Evolutionary conservation across 2,113 vertebrate species (phyloP), one percentile per base, ranked within the genome.

Genomic region (Oncorhynchus clarkii): DNA sequence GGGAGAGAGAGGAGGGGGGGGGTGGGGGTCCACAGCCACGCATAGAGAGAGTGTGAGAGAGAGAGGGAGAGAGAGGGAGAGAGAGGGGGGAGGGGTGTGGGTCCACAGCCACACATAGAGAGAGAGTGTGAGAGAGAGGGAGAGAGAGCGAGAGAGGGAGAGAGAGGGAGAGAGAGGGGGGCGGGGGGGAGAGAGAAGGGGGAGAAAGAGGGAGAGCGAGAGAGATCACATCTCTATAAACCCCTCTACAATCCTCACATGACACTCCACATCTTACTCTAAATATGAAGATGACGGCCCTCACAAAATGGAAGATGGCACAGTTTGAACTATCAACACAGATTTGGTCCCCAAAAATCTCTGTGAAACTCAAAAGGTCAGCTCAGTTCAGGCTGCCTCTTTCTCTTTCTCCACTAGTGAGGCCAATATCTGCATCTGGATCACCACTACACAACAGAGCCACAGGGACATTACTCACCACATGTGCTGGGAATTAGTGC

Each of bases 401-500:
- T 9, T 11, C 39, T 45, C 39, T 45, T 9, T 11, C 39, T 45
- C 39, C 39, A 54, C 51, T 4, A 16, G 14, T 18, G 1, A 87
- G 83, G 64, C 66, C 64, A 66, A 66, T 77, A 84, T 85, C 87
- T 84, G 84, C 81, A 88, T 88, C 85, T 90, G 88, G 87, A 88
- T 88, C 84, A 14, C 73, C 66, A 74, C 80, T 76, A 11, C 59
- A 11, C 66, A 77, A 48, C 8, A 82, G 78, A 82, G 87, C 87
- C 8, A 82, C 77, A 81, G 87, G 88, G 85, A 78, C 75, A 78
- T 77, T 26, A 48, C 78, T 87, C 78, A 45, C 76, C 75, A 88
- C 89, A 90, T 90, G 88, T 92, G 89, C 78, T 70, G 78, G 74
- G 80, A 83, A 88, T 90, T 88, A 88, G 82, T 59, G 22, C 49